Evolutionary conservation across 2,797 vertebrate genomes (phyloP), one percentile per base, ranked within the genome.

Genomic region (Bradypodion ventrale): DNA sequence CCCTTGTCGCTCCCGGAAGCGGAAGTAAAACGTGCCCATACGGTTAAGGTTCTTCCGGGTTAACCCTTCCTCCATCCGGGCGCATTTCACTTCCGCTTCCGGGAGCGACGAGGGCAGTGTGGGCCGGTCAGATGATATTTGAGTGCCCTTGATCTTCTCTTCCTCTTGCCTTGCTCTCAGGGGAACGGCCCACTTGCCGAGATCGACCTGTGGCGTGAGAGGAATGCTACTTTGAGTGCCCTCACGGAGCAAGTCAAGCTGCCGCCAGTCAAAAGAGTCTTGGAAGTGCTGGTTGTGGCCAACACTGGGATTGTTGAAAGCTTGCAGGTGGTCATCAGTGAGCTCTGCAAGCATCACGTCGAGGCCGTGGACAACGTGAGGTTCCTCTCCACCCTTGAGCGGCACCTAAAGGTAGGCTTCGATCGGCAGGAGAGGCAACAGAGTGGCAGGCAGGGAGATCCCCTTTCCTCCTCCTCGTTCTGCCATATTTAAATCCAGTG

Each of bases 201-300:
- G 92, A 93, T 99, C 23, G 94, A 96, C 42, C 96, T 98, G 83
- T 99, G 99, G 99, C 93, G 95, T 81, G 97, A 98, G 82, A 96
- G 97, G 49, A 94, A 94, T 0, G 94, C 96, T 15, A 91, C 95
- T 23, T 89, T 99, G 52, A 96, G 95, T 15, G 95, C 96, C 9
- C 95, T 99, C 75, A 93, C 85, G 0, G 97, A 98, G 65, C 97
- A 99, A 84, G 95, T 97, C 1, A 97, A 97, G 83, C 94, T 96
- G 35, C 97, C 97, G 0, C 23, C 90, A 2, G 96, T 98, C 65
- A 96, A 92, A 32, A 98, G 97, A 90, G 95, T 98, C 84, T 44
- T 99, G 87, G 91, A 96, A 1, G 92, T 98, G 87, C 92, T 98
- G 90, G 95, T 90, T 56, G 87, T 94, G 78, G 95, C 97, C 0